Base-by-base conservation (phyloP, 2,113 vertebrate species). In the Circaetus cinerascens region DNA sequence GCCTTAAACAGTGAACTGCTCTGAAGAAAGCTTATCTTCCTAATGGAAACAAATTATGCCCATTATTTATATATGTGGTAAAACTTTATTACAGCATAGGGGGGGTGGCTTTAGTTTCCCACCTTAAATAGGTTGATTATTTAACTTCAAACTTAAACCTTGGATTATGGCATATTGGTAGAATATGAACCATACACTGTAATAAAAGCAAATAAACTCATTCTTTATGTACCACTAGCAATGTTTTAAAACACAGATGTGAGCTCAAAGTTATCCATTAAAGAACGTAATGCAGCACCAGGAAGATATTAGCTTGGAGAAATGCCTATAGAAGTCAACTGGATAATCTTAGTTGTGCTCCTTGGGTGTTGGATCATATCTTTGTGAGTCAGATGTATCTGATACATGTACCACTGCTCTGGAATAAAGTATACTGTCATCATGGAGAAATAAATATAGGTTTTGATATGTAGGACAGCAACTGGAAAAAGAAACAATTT, bases 1-100 rank as follows among this genome's bases (percentile, higher is more conserved):
- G 96, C 95, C 97, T 98, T 98, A 98, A 98, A 98, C 93, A 96
- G 97, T 92, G 93, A 97, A 96, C 93, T 95, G 97, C 98, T 98
- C 98, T 94, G 94, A 98, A 98, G 97, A 93, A 95, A 92, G 50
- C 85, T 93, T 96, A 81, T 97, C 92, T 94, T 97, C 88, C 81
- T 95, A 96, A 95, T 96, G 94, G 96, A 93, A 96, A 96, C 88
- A 96, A 92, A 87, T 75, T 73, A 13, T 88, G 32, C 56, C 67
- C 56, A 41, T 88, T 96, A 79, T 97, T 97, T 96, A 77, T 66
- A 88, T 73, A 22, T 51, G 60, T 82, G 15, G 60, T 85, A 69
- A 90, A 87, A 41, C 56, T 62, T 64, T 68, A 38, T 62, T 89
- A 94, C 94, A 86, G 67, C 41, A 36, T 9, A 4, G 2, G 6